Percentiles rank a stretch among this genome's conserved stretches.
phyloP scores from a whole-genome alignment of 2,797 vertebrate species.

The Eospalax fontanierii region DNA sequence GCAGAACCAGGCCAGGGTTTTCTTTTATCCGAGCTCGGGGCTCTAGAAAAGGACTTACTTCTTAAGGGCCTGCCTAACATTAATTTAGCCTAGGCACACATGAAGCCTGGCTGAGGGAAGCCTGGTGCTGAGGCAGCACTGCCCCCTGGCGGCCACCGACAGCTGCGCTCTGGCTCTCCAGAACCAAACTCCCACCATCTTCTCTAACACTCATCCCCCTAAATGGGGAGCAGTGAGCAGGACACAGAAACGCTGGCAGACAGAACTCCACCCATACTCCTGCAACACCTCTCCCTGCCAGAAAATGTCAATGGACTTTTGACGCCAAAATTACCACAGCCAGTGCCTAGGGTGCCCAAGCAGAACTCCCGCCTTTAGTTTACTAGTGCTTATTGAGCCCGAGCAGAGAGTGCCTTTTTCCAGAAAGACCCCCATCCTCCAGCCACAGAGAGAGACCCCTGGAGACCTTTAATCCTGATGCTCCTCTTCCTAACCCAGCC shows the following conservation, averaged over 20 bases:
- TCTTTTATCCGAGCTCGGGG: not conserved
- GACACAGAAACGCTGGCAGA: not conserved
- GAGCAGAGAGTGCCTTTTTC: not conserved
- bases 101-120: not conserved
- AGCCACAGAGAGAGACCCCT: not conserved
- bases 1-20: not conserved
- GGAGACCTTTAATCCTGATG: not conserved
- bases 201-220: not conserved
- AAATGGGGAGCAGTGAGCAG: not conserved
- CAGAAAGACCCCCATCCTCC: not conserved
- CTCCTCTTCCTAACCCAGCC: not conserved
- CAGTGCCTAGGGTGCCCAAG: not conserved
- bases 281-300: not conserved
- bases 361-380: not conserved
- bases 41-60: not conserved
- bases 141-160: slow-evolving; percentile 51
- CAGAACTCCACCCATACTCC: not conserved
- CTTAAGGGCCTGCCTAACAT: not conserved
- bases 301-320: not conserved
- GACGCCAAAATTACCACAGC: not conserved
- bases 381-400: not conserved
- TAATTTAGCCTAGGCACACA: not conserved
- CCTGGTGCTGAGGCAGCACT: not conserved
- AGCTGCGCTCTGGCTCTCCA: not conserved
- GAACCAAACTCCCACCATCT: not conserved